Base-by-base conservation (phyloP, 92 coral and sea anemone species). In the Bergia sp. region DNA sequence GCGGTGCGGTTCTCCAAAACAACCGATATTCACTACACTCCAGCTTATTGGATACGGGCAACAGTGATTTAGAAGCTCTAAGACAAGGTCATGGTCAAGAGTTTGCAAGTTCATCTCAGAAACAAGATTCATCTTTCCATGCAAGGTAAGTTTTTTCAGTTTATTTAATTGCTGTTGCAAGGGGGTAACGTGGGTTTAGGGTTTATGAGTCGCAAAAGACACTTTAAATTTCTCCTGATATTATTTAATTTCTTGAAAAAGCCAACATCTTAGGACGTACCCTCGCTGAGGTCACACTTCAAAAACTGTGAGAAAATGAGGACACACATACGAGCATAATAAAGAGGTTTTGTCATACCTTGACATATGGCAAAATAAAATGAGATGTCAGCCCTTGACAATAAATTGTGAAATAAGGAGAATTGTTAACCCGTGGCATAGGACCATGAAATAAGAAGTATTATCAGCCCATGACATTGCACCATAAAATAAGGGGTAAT, bases 121-220 rank as follows among this genome's bases (percentile, higher is more conserved):
- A 23, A 23, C 43, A 16, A 44, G 65, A 83, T 43, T 83, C 87
- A 69, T 45, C 87, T 10, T 69, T 43, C 37, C 43, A 36, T 45
- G 61, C 41, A 67, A 83, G 50, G 87, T 83, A 44, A 83, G 58
- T 23, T 67, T 79, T 38, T 2, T 18, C 39, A n/a, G 41, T 76
- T 75, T 75, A 0, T 4, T 75, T 0, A 0, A 40, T 40, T 38
- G 7, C 5, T 18, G 9, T 72, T 72, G 20, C 65, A 57, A 57
- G 18, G 3, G 29, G 20, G 3, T 11, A 11, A 57, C 3, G 20
- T 57, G 65, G 20, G 20, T 12, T 16, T 0, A 5, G 7, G 64
- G 64, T 55, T 8, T 2, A 55, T 55, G 12, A 11, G 64, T 15
- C 64, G 64, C 64, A 13, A 13, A 15, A 55, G 20, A 55, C 10